Evolutionary conservation across 2,888 invertebrate species (phyloP), one percentile per base, ranked within the genome.

Genomic region (Priocnemis perturbator): DNA sequence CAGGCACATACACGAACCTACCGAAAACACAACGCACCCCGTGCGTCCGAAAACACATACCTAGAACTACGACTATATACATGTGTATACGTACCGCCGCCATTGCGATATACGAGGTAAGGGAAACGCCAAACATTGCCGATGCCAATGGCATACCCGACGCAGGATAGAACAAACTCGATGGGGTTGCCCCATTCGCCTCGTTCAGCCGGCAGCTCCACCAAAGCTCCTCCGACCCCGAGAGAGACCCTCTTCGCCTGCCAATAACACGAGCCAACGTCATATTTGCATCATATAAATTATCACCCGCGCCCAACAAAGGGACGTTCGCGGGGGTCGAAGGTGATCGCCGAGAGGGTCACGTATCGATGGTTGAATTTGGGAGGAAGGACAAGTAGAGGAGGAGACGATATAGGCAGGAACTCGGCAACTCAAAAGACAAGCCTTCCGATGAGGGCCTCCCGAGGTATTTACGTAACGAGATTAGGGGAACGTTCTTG

Each of bases 41-140:
- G 26, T 7, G 52, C 20, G 56, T 3, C 5, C 21, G n/a, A 55
- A 23, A 19, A 21, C 9, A 7, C 15, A 44, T 50, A 20, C 60
- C 48, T 26, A 26, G 26, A 26, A 26, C n/a, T n/a, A n/a, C n/a
- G n/a, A n/a, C n/a, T n/a, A n/a, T n/a, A 26, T 5, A 26, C 26
- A 26, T 26, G 44, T 64, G 64, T 69, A 81, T 85, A 89, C 91
- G 90, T 89, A 94, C 95, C 95, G 86, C 95, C 95, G 64, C 95
- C 95, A 89, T 95, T 95, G 83, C 93, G 93, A 88, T 95, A 95
- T 84, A 93, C 93, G 58, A 95, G 90, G 87, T 94, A 95, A 7
- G 95, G 95, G 88, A 95, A 95, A 76, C 95, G 91, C 94, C 94
- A 94, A 57, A 95, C 94, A 87, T 95, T 95, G 71, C 95, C 95